Conservation (phyloP, 2,797 vertebrate species). For the Oreortyx pictus region DNA sequence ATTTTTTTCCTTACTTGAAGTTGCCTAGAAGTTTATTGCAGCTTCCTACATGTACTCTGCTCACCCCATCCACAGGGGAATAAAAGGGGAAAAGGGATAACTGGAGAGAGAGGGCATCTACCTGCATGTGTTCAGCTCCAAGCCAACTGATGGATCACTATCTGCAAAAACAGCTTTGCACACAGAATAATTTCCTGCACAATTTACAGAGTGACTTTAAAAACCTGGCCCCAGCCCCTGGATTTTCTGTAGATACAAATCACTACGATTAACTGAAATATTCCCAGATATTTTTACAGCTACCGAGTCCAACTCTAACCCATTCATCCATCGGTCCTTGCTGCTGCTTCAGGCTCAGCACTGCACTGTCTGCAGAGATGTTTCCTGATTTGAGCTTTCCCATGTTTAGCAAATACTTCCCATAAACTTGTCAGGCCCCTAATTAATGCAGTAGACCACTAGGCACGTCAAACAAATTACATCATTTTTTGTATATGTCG, state of each 20-base stretch:
- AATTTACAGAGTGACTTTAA: background rate
- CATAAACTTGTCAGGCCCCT: conserved; percentile 1
- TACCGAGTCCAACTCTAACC: background rate
- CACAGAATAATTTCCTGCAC: background rate
- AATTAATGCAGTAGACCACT: background rate
- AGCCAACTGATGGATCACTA: background rate
- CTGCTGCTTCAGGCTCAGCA: background rate
- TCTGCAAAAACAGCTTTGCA: background rate
- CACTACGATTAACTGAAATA: background rate
- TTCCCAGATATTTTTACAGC: background rate
- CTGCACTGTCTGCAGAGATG: background rate
- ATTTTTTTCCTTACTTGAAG: background rate
- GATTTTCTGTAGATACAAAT: background rate
- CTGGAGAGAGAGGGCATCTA: background rate
- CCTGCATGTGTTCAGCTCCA: background rate
- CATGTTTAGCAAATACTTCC: background rate
- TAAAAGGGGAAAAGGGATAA: background rate
- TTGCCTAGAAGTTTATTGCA: background rate
- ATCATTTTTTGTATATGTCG: background rate
- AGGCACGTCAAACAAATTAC: conserved; percentile 4
- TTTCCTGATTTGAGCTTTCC: conserved; percentile 9
- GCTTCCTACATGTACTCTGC: background rate
- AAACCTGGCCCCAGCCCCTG: rapidly evolving
- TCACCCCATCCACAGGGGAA: background rate
- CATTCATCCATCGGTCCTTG: background rate